Conservation (phyloP, 1,140 invertebrate genomes). For the Drosophila bocqueti region DNA sequence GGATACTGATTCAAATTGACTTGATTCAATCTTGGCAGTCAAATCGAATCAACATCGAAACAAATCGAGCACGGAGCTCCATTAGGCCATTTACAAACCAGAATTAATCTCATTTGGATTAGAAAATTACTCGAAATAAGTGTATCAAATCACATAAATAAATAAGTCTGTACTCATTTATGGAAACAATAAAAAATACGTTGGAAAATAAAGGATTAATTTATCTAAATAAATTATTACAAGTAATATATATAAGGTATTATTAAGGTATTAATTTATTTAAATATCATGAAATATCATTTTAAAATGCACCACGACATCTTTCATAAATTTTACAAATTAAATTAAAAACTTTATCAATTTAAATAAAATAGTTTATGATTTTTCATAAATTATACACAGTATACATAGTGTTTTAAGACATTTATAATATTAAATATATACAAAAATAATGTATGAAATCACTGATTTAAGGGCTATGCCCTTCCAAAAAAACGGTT, state of each 20-base stretch:
- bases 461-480: neutral
- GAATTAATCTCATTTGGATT: neutral
- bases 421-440: neutral
- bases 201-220: too few species aligned
- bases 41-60: conserved; percentile 32
- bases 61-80: conserved; percentile 1
- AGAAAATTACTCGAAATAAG: neutral
- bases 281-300: too few species aligned
- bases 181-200: too few species aligned
- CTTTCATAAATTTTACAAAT: too few species aligned
- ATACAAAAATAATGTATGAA: neutral
- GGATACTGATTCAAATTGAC: conserved; percentile 37
- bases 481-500: neutral
- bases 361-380: neutral
- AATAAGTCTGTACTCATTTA: too few species aligned
- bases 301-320: too few species aligned
- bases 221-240: too few species aligned
- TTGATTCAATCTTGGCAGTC: conserved; percentile 22
- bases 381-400: neutral
- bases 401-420: neutral
- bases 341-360: too few species aligned
- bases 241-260: too few species aligned
- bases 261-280: too few species aligned
- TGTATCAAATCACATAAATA: neutral
- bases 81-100: neutral